Conservation (phyloP, 1,140 invertebrate species). For the Ylistrum balloti region DNA sequence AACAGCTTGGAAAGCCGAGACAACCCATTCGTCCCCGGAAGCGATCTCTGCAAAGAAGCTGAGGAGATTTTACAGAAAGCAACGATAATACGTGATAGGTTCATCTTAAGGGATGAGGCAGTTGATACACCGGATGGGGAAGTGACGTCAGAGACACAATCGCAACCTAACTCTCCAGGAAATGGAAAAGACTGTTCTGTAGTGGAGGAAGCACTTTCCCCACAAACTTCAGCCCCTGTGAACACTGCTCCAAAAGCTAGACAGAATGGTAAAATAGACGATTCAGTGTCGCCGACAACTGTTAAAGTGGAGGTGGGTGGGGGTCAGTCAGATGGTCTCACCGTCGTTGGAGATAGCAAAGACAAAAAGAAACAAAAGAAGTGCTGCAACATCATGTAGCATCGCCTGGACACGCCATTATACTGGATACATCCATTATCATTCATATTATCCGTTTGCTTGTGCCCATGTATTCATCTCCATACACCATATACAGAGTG, state of each 20-base stretch:
- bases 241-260: constrained; percentile 59
- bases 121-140: constrained; percentile 47
- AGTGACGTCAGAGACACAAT: constrained; percentile 25
- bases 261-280: constrained; percentile 73
- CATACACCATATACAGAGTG: neutral
- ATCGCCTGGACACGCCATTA: constrained; percentile 14
- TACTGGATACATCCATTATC: neutral
- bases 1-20: constrained; percentile 96
- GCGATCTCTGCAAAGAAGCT: constrained; percentile 95
- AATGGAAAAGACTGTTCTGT: constrained; percentile 42
- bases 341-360: constrained; percentile 54
- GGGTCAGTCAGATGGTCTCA: constrained; percentile 48
- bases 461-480: neutral
- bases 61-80: constrained; percentile 94
- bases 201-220: constrained; percentile 51
- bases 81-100: constrained; percentile 79
- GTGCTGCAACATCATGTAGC: constrained; percentile 75
- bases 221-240: constrained; percentile 47
- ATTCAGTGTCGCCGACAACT: constrained; percentile 64
- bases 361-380: constrained; percentile 77
- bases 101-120: constrained; percentile 70
- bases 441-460: neutral
- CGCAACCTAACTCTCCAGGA: neutral
- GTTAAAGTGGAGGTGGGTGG: constrained; percentile 61
- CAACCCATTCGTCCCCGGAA: constrained; percentile 98